Conservation (phyloP, 2,888 invertebrate species). For the Myopa testacea region DNA sequence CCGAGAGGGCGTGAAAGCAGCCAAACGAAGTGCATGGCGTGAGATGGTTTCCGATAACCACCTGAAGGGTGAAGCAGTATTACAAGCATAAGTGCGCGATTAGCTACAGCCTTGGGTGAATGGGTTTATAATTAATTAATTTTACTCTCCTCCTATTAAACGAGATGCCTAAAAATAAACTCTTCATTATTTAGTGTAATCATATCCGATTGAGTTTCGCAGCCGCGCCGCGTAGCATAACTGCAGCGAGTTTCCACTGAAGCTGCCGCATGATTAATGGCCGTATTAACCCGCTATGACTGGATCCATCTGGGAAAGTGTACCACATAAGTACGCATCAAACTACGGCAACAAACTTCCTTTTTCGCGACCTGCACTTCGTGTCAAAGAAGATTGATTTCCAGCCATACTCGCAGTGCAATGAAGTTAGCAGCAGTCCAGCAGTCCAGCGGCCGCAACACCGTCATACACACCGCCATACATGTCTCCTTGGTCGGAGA, state of each 20-base stretch:
- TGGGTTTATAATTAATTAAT: no score
- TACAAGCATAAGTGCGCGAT: no score
- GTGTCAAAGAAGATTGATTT: constrained; percentile 46
- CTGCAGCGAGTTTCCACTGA: background rate
- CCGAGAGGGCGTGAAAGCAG: no score
- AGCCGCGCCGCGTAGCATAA: background rate
- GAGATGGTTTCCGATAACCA: no score
- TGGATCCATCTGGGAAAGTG: background rate
- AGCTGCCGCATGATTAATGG: constrained; percentile 31
- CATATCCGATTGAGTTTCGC: no score
- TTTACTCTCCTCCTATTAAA: no score
- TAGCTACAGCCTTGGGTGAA: no score
- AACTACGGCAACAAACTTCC: background rate
- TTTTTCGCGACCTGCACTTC: constrained; percentile 25
- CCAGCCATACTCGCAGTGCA: background rate
- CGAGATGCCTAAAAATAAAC: no score
- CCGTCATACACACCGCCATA: background rate
- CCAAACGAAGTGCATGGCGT: no score
- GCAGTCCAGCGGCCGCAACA: constrained; percentile 15
- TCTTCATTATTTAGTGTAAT: no score
- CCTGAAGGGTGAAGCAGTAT: no score
- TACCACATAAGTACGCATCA: constrained; percentile 8
- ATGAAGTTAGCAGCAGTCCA: constrained; percentile 17
- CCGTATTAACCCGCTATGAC: constrained; percentile 19
- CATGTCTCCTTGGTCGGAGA: background rate